A percentile compares a stretch with the other conserved stretches of the same genome.
phyloP scores from a whole-genome alignment of 2,113 vertebrate genomes.

The Pygoscelis antarcticus region DNA sequence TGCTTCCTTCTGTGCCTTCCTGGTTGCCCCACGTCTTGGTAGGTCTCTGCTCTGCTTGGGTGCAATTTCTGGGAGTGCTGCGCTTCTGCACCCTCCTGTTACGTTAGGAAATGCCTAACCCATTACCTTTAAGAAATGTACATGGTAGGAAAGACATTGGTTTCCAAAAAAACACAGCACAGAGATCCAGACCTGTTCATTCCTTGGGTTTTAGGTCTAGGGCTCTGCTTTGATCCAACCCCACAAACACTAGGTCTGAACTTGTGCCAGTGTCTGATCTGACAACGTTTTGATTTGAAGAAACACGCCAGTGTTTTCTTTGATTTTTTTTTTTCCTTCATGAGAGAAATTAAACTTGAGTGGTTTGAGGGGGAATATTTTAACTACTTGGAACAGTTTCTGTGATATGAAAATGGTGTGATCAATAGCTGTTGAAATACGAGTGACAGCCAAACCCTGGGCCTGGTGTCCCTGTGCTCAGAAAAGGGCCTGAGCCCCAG shows the following conservation, averaged over 20 bases:
- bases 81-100: background rate
- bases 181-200: background rate
- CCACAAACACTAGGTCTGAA: slow-evolving; percentile 7
- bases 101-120: background rate
- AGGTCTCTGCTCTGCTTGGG: background rate
- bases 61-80: background rate
- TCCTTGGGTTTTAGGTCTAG: background rate
- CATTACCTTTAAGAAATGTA: background rate
- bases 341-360: slow-evolving; percentile 2
- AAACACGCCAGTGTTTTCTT: background rate
- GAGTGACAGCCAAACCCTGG: background rate
- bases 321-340: background rate
- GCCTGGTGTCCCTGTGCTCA: background rate
- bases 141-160: background rate
- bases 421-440: background rate
- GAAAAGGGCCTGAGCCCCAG: background rate
- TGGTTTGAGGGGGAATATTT: background rate
- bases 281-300: slow-evolving; percentile 18
- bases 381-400: background rate
- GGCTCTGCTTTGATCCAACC: slow-evolving; percentile 4
- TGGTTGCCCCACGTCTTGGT: background rate
- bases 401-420: background rate
- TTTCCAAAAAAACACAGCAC: background rate
- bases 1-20: background rate
- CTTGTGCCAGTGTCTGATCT: slow-evolving; percentile 41